Evolutionary conservation across 2,113 vertebrate species (phyloP).

Genomic region (Paratilapia polleni): DNA sequence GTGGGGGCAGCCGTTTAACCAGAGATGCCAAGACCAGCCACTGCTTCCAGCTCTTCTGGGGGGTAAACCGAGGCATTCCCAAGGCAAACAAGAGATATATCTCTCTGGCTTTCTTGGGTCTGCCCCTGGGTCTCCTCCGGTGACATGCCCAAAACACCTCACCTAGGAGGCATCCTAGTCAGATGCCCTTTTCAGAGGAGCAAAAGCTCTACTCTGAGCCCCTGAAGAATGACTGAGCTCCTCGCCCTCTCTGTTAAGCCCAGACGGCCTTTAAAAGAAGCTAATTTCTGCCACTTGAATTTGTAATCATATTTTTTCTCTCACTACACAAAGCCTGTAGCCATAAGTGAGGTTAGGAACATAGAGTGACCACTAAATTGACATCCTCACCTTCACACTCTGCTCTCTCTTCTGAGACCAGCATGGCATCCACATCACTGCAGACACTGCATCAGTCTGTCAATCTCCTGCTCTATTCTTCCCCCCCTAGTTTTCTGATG

Average conservation of each 20-base stretch:
- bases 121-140: neutral
- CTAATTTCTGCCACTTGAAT: neutral
- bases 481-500: neutral
- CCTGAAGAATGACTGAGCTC: neutral
- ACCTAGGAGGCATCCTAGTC: neutral
- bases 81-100: neutral
- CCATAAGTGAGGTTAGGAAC: neutral
- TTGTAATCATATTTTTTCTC: neutral
- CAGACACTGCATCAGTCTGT: neutral
- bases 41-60: neutral
- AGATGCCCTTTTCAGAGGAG: neutral
- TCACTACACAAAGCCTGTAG: neutral
- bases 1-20: neutral
- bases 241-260: neutral
- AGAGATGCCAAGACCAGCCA: neutral
- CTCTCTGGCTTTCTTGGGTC: neutral
- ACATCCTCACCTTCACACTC: neutral
- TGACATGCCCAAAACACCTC: neutral
- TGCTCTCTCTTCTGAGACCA: neutral
- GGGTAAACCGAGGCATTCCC: neutral
- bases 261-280: neutral
- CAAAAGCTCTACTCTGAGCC: neutral
- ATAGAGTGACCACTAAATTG: neutral
- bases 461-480: neutral
- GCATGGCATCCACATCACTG: neutral